Conservation (phyloP, 2,888 invertebrate species). For the Dermolepida albohirtum region DNA sequence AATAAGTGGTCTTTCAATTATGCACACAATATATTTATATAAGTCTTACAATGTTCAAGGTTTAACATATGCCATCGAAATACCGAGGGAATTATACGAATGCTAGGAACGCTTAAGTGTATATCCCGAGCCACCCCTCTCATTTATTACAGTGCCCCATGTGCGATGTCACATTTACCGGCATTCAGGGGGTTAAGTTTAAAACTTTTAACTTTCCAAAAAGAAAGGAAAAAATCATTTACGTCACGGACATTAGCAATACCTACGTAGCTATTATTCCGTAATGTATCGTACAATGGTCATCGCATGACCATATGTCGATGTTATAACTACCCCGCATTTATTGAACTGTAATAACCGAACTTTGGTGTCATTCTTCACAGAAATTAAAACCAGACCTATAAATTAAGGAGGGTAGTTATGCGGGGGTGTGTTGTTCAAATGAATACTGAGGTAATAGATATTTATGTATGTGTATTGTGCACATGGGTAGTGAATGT, state of each 20-base stretch:
- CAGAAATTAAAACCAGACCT: conserved; percentile 32
- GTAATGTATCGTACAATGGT: not conserved
- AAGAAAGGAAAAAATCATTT: conserved; percentile 10
- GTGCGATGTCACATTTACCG: not conserved
- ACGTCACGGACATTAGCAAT: conserved; percentile 6
- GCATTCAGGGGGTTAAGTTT: not conserved
- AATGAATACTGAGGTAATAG: not conserved
- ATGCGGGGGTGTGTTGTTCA: not conserved
- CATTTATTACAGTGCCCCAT: no score
- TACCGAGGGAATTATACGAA: no score
- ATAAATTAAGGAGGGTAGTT: conserved; percentile 35
- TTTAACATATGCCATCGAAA: no score
- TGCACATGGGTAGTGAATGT: no score
- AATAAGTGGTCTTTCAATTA: no score
- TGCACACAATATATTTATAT: no score
- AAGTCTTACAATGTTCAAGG: no score
- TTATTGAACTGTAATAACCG: conserved; percentile 27
- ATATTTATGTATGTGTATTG: no score
- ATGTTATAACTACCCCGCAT: conserved; percentile 1
- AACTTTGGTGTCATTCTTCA: conserved; percentile 25
- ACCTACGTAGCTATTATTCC: not conserved
- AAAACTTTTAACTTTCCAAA: no score
- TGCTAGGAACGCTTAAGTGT: no score
- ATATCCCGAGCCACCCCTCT: no score
- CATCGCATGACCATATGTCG: conserved; percentile 21